These are phyloP conservation scores for Alosa alosa DNA, from an alignment of 2,113 vertebrate genomes.

Conservation along the genomic window DNA sequence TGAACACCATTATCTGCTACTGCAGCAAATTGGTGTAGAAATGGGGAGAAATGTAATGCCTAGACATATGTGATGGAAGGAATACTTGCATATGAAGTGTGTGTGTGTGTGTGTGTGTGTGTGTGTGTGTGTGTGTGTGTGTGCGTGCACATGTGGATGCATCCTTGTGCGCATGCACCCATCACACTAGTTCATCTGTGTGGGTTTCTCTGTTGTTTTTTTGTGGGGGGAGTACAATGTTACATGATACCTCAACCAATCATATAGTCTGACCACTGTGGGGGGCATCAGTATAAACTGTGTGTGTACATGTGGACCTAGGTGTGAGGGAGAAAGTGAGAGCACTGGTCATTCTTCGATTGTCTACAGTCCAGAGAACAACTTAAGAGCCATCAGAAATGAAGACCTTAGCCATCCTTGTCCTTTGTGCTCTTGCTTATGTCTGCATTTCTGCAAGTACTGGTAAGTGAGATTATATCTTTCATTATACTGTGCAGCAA, in stretches of 20 bases:
- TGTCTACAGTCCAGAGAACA: constrained; percentile 21
- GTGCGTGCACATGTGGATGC: constrained; percentile 36
- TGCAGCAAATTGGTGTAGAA: too few species aligned
- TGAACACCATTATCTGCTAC: neutral
- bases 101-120: constrained; percentile 13
- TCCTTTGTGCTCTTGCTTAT: constrained; percentile 55
- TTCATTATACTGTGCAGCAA: neutral
- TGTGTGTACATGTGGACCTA: constrained; percentile 34
- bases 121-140: too few species aligned
- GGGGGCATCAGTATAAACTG: constrained; percentile 54
- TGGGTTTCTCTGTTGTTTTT: neutral
- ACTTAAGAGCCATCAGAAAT: constrained; percentile 53
- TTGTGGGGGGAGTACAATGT: constrained; percentile 53
- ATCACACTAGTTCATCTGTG: neutral
- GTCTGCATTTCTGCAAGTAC: constrained; percentile 58
- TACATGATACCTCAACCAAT: constrained; percentile 63
- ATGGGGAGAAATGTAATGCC: neutral
- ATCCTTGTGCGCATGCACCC: constrained; percentile 23
- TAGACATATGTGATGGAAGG: neutral
- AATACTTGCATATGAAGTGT: neutral
- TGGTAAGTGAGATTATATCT: neutral
- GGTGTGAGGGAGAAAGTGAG: constrained; percentile 26
- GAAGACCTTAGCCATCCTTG: constrained; percentile 59
- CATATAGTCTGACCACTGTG: constrained; percentile 42
- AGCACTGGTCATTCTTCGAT: constrained; percentile 25